Conservation (phyloP, 2,113 vertebrate species). For the Camelus dromedarius region DNA sequence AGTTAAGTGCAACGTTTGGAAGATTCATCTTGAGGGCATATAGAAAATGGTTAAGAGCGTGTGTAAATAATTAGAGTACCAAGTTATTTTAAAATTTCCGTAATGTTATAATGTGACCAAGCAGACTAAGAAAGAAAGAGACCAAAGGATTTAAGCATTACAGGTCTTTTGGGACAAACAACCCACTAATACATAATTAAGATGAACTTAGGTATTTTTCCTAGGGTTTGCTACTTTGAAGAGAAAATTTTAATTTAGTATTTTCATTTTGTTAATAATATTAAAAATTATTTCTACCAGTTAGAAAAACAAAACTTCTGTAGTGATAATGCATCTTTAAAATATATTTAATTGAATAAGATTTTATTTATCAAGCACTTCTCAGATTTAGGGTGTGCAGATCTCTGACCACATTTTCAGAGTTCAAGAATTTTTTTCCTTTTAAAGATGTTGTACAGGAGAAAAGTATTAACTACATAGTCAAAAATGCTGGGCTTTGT, state of each 20-base stretch:
- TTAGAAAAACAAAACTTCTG: background rate
- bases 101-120: background rate
- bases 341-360: background rate
- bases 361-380: background rate
- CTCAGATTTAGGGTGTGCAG: background rate
- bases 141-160: background rate
- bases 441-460: background rate
- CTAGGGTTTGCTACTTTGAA: background rate
- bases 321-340: background rate
- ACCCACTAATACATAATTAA: background rate
- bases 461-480: background rate
- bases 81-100: conserved; percentile 2
- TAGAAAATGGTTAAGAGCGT: background rate
- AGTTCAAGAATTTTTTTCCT: background rate
- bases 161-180: background rate
- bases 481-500: background rate
- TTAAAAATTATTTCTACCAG: conserved; percentile 21
- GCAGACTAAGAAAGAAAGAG: background rate
- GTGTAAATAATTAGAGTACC: background rate
- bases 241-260: background rate
- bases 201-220: conserved; percentile 38
- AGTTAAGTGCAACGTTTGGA: background rate
- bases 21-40: background rate
- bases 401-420: conserved; percentile 2
- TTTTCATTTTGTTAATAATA: conserved; percentile 47